Conservation (phyloP, 1,140 invertebrate genomes). For the Mylabris phalerata region DNA sequence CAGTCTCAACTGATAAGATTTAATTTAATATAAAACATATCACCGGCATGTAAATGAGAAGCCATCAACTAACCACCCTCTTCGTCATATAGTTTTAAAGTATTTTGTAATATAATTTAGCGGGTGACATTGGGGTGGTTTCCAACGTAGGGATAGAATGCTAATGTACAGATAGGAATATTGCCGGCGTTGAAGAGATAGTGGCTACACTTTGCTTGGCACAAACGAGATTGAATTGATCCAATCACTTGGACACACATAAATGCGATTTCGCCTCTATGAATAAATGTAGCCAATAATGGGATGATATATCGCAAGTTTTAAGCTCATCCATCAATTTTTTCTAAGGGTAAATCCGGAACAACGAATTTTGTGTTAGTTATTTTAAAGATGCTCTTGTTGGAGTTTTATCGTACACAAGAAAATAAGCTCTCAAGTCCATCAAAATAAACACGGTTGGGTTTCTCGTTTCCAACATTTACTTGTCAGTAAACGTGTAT, state of each 20-base stretch:
- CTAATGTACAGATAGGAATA: constrained; percentile 21
- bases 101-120: constrained; percentile 21
- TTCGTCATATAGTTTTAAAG: constrained; percentile 9
- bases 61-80: background rate
- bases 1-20: constrained; percentile 1
- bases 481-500: too few species aligned
- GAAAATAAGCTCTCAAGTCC: too few species aligned
- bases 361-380: too few species aligned
- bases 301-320: constrained; percentile 23
- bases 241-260: constrained; percentile 29
- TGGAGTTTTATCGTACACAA: too few species aligned
- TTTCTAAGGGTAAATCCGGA: too few species aligned
- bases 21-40: constrained; percentile 14
- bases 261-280: constrained; percentile 28
- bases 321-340: constrained; percentile 14
- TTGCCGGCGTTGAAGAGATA: constrained; percentile 1
- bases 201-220: background rate
- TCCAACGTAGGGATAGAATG: constrained; percentile 9
- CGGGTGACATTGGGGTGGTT: constrained; percentile 4
- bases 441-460: too few species aligned
- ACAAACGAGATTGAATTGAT: constrained; percentile 26
- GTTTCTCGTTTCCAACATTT: too few species aligned
- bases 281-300: constrained; percentile 29
- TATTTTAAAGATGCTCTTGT: too few species aligned
- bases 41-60: constrained; percentile 9